Percentiles rank a stretch among this genome's conserved stretches.
These are phyloP conservation scores for Bubo blakistoni DNA, from an alignment of 2,113 vertebrate species.

Conservation along the genomic window DNA sequence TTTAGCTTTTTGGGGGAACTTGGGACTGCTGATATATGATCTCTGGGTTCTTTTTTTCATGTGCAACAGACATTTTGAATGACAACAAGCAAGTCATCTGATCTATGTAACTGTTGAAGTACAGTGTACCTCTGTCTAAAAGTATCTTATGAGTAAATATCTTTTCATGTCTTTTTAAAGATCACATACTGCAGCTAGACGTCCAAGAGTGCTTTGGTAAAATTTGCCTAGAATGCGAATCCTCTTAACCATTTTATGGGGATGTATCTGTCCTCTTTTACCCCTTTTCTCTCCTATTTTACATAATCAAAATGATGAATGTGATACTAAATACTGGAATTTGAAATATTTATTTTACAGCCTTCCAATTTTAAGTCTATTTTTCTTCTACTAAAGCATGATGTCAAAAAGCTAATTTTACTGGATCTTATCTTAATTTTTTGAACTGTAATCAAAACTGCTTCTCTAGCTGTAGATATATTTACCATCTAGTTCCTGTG, in stretches of 20 bases:
- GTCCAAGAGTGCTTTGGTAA: not conserved
- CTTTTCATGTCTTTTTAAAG: not conserved
- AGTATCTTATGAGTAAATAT: not conserved
- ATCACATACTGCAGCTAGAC: not conserved
- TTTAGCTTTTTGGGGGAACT: not conserved
- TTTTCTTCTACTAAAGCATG: not conserved
- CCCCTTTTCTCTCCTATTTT: not conserved
- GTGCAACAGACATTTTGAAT: not conserved
- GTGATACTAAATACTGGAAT: not conserved
- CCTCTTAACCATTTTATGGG: not conserved
- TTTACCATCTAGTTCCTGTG: not conserved
- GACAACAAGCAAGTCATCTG: not conserved
- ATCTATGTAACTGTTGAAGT: not conserved
- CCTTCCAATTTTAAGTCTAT: not conserved
- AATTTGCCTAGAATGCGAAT: not conserved
- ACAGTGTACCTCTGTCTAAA: not conserved
- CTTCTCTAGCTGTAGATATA: not conserved
- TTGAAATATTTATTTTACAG: not conserved
- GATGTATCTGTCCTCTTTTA: not conserved
- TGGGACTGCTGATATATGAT: not conserved
- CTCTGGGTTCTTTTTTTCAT: not conserved
- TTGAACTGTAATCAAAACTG: not conserved
- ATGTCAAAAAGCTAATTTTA: not conserved
- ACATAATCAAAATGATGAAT: not conserved
- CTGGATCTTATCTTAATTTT: not conserved